Conservation (phyloP, 2,113 vertebrate species). For the Cairina moschata region DNA sequence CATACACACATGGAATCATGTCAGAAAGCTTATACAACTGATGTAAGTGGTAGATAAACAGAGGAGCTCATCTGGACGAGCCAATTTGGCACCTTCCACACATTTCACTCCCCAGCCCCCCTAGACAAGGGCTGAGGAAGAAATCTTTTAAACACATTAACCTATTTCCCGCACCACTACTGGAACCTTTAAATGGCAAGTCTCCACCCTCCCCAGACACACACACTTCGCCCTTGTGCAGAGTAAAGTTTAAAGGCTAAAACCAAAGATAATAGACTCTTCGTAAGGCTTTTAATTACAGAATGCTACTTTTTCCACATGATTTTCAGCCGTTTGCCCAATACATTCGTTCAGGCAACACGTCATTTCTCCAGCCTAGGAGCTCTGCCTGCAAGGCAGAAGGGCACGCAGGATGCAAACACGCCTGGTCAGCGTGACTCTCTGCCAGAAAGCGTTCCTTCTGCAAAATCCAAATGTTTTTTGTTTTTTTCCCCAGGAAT, state of each 20-base stretch:
- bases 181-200: background rate
- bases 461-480: background rate
- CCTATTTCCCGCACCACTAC: background rate
- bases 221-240: background rate
- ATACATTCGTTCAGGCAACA: background rate
- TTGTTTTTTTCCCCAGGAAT: background rate
- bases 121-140: background rate
- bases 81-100: background rate
- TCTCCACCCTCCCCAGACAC: background rate
- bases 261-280: background rate
- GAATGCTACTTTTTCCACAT: background rate
- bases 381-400: background rate
- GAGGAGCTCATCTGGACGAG: background rate
- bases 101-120: background rate
- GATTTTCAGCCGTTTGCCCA: background rate
- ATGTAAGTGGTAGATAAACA: slow-evolving; percentile 36
- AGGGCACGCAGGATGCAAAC: background rate
- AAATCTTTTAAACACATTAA: slow-evolving; percentile 8
- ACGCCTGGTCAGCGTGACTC: fast-evolving
- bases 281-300: slow-evolving; percentile 7
- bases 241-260: background rate
- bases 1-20: background rate
- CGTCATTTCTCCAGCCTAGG: background rate
- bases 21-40: slow-evolving; percentile 13
- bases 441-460: background rate